Conservation (phyloP, 2,888 invertebrate genomes). For the Escarpia spicata region DNA sequence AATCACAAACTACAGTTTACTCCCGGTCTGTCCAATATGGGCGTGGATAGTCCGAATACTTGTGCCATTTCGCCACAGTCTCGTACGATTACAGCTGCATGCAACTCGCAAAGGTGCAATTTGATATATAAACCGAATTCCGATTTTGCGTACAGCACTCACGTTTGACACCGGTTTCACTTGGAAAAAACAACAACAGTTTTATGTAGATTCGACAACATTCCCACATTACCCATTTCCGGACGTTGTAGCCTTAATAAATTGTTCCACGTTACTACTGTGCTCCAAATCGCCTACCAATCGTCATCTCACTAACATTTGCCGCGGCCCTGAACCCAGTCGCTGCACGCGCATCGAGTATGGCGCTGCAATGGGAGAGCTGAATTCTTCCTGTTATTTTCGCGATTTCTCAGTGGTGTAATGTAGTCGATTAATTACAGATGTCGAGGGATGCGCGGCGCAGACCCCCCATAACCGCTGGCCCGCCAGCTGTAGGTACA, state of each 20-base stretch:
- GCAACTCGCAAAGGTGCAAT: too few species aligned
- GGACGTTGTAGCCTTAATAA: too few species aligned
- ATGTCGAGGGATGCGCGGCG: background rate
- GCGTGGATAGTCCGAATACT: too few species aligned
- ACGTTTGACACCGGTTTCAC: too few species aligned
- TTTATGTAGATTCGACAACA: too few species aligned
- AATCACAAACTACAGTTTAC: too few species aligned
- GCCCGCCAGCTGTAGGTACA: background rate
- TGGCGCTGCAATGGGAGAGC: background rate
- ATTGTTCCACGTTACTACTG: background rate
- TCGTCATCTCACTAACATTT: background rate
- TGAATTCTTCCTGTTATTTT: background rate
- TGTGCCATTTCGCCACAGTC: too few species aligned
- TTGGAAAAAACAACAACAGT: too few species aligned
- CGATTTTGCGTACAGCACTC: too few species aligned
- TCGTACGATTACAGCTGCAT: too few species aligned
- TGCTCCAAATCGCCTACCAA: background rate
- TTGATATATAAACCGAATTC: too few species aligned
- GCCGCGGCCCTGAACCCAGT: background rate
- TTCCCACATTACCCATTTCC: background rate
- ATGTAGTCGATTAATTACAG: background rate
- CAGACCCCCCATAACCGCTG: background rate
- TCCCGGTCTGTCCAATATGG: too few species aligned
- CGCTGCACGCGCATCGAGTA: background rate
- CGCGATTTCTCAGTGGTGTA: background rate